These are phyloP conservation scores for Galerucella nymphaeae DNA, from an alignment of 2,888 invertebrate genomes.

Conservation along the genomic window DNA sequence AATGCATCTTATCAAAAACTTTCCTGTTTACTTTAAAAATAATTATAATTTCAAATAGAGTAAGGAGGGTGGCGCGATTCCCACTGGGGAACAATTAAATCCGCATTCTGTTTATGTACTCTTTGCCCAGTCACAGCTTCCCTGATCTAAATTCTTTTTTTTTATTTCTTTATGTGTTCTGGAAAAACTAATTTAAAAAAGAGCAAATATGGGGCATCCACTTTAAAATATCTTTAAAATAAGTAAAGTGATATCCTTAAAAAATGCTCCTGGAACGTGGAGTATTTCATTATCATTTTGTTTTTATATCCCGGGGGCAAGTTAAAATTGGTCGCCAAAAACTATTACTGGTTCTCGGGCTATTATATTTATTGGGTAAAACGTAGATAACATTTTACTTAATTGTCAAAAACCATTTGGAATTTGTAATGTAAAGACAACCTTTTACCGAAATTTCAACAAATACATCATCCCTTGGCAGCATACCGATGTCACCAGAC, in stretches of 20 bases:
- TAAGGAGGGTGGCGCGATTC: constrained; percentile 15
- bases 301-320: no score
- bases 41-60: constrained; percentile 15
- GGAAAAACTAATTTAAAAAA: no score
- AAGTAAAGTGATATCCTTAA: no score
- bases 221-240: no score
- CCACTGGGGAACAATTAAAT: constrained; percentile 13
- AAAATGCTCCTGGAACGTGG: no score
- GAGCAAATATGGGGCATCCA: no score
- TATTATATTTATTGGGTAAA: not conserved
- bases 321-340: not conserved
- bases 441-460: not conserved
- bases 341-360: not conserved
- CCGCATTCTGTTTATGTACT: not conserved
- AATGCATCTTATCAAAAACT: not conserved
- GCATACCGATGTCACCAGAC: not conserved
- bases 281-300: no score
- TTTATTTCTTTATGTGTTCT: not conserved
- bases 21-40: not conserved
- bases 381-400: not conserved
- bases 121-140: not conserved
- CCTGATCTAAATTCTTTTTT: constrained; percentile 2
- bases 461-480: not conserved
- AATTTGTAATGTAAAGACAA: not conserved
- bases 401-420: not conserved